phyloP scores from a whole-genome alignment of 2,113 vertebrate genomes.

The Pluvianellus socialis region DNA sequence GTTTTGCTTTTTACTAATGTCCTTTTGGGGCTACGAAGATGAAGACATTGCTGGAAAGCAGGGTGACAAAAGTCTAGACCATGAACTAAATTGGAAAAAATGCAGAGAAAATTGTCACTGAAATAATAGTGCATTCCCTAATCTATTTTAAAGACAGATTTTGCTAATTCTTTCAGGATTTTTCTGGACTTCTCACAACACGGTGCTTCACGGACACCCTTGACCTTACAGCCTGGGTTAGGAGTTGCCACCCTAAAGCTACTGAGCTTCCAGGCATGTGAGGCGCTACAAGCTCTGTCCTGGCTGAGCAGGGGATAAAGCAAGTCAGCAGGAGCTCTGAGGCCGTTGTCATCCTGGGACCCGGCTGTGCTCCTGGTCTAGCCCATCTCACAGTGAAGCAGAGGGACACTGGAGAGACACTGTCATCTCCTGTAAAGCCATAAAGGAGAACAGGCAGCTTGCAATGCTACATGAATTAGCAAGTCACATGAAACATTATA shows the following conservation, averaged over 20 bases:
- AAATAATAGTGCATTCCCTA: background rate
- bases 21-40: background rate
- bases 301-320: background rate
- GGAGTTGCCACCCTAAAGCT: background rate
- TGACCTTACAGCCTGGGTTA: background rate
- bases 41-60: background rate
- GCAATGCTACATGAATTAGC: background rate
- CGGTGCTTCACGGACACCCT: background rate
- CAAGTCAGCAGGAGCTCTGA: background rate
- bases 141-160: background rate
- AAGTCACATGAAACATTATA: background rate
- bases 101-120: background rate
- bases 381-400: background rate
- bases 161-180: background rate
- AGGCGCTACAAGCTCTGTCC: background rate
- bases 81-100: background rate
- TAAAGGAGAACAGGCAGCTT: background rate
- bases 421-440: background rate
- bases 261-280: background rate
- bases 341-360: background rate
- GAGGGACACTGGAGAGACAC: background rate
- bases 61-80: background rate
- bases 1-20: background rate
- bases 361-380: rapidly evolving
- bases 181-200: background rate